phyloP scores from a whole-genome alignment of 2,888 invertebrate genomes.

The Athalia circularis region DNA sequence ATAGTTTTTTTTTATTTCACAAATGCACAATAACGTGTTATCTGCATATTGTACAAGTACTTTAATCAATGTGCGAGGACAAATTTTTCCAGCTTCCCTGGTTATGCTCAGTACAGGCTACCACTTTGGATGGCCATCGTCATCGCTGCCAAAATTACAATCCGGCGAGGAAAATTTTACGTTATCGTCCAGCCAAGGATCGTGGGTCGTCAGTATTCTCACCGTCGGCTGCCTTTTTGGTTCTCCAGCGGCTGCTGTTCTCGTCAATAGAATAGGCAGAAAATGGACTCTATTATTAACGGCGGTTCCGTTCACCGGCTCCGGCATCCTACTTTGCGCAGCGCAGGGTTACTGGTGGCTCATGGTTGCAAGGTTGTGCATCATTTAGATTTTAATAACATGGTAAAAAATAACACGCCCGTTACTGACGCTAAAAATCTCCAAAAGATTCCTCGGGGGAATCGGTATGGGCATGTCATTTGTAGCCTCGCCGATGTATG shows the following conservation, averaged over 20 bases:
- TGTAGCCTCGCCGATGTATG: constrained; percentile 50
- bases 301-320: constrained; percentile 45
- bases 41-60: not conserved
- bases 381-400: not conserved
- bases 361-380: constrained; percentile 42
- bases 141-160: constrained; percentile 37
- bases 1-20: not conserved
- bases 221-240: constrained; percentile 53
- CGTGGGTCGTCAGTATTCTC: constrained; percentile 49
- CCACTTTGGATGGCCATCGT: constrained; percentile 49
- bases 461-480: constrained; percentile 50
- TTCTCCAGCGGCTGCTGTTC: constrained; percentile 45
- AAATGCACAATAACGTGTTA: not conserved
- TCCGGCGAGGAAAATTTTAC: constrained; percentile 1
- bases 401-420: not conserved
- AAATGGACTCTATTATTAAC: constrained; percentile 52
- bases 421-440: constrained; percentile 1
- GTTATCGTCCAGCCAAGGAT: constrained; percentile 43
- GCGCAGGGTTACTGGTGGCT: constrained; percentile 47
- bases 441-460: constrained; percentile 50
- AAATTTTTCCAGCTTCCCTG: constrained; percentile 46
- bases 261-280: constrained; percentile 54
- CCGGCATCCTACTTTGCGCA: constrained; percentile 50
- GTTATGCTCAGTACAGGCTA: constrained; percentile 46
- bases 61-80: not conserved